phyloP scores from a whole-genome alignment of 2,888 invertebrate species.

The Drosophila atripex region DNA sequence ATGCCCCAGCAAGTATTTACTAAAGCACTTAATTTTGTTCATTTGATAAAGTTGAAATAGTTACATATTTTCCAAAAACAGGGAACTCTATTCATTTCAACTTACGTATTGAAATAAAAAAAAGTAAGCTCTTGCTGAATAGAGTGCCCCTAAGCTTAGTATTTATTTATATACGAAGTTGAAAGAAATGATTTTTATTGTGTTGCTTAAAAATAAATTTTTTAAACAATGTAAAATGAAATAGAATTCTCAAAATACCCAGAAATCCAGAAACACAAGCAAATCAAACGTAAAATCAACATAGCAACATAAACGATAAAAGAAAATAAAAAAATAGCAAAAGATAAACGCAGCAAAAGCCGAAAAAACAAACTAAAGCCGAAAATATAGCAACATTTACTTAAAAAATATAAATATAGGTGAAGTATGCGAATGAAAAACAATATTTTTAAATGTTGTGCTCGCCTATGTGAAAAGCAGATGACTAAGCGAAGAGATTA shows the following conservation, averaged over 20 bases:
- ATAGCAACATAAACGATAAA: conserved; percentile 39
- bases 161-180: background rate
- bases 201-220: background rate
- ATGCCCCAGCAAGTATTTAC: conserved; percentile 2
- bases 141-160: background rate
- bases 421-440: conserved; percentile 35
- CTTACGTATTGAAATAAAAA: background rate
- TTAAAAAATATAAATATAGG: conserved; percentile 49
- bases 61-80: background rate
- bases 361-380: conserved; percentile 47
- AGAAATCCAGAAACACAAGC: conserved; percentile 20
- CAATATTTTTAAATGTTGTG: conserved; percentile 70
- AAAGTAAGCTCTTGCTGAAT: background rate
- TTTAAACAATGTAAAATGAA: background rate
- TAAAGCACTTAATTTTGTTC: background rate
- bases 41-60: background rate
- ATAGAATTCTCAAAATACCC: background rate
- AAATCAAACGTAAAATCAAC: conserved; percentile 14
- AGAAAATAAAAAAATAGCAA: conserved; percentile 52
- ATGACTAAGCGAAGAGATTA: conserved; percentile 27
- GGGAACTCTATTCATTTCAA: background rate
- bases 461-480: conserved; percentile 53
- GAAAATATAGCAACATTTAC: conserved; percentile 65
- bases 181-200: conserved; percentile 15
- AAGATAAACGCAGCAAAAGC: conserved; percentile 40